Evolutionary conservation across 2,113 vertebrate genomes (phyloP).

Genomic region (Thomomys bottae): DNA sequence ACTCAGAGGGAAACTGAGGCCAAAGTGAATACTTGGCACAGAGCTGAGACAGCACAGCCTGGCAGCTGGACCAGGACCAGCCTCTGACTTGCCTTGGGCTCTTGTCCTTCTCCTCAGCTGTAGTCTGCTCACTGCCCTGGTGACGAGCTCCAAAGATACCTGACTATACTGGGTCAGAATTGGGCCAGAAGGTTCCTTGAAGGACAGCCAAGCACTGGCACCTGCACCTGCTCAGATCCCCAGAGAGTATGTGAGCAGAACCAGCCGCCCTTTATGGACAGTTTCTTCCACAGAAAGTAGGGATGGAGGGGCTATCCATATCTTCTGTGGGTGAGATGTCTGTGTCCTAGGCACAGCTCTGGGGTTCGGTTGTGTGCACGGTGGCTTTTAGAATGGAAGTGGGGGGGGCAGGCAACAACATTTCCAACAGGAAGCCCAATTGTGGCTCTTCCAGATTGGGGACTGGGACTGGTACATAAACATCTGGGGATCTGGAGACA

Average conservation of each 20-base stretch:
- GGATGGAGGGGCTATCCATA: too few species aligned
- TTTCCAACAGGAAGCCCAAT: not conserved
- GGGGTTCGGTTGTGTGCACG: not conserved
- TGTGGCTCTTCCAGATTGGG: not conserved
- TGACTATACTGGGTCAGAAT: not conserved
- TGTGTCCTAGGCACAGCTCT: not conserved
- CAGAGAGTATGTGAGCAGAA: not conserved
- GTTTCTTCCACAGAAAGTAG: not conserved
- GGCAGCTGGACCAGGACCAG: conserved; percentile 50
- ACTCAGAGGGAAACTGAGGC: conserved; percentile 77
- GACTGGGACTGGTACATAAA: not conserved
- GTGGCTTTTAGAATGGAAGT: not conserved
- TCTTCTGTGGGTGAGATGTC: not conserved
- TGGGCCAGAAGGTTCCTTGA: not conserved
- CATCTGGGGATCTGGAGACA: too few species aligned
- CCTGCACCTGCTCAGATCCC: not conserved
- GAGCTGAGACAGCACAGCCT: not conserved
- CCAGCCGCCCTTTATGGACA: not conserved
- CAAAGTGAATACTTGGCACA: conserved; percentile 47
- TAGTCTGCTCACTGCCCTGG: not conserved
- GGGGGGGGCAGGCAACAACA: not conserved
- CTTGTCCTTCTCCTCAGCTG: not conserved
- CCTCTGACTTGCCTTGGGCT: not conserved
- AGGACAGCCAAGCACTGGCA: not conserved
- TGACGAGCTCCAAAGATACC: not conserved